These are phyloP conservation scores for Odocoileus hemionus DNA, from an alignment of 2,113 vertebrate genomes.

Conservation along the genomic window DNA sequence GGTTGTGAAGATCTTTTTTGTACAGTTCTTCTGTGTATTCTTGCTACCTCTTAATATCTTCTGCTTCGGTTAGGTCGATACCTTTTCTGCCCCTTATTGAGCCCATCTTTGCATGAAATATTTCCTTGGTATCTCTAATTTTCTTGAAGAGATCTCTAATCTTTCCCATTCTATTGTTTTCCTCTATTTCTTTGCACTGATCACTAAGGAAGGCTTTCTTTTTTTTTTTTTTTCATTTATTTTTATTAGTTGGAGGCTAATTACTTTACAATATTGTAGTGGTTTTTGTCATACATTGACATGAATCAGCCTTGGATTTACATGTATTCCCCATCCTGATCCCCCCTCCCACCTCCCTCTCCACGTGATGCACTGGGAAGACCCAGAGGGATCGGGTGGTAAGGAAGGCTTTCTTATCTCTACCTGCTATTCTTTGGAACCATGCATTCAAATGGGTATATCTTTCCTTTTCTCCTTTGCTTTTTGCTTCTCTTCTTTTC, in stretches of 20 bases:
- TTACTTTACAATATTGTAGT: too few species aligned
- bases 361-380: too few species aligned
- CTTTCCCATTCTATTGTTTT: not conserved
- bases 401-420: not conserved
- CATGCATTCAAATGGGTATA: not conserved
- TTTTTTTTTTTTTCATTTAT: too few species aligned
- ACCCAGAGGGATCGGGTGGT: too few species aligned
- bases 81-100: not conserved
- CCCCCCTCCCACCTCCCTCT: too few species aligned
- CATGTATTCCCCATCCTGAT: too few species aligned
- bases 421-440: not conserved
- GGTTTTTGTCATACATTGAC: too few species aligned
- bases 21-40: not conserved
- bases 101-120: not conserved
- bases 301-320: too few species aligned
- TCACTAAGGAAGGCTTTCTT: not conserved
- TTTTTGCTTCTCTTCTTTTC: not conserved
- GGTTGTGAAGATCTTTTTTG: not conserved
- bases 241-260: too few species aligned
- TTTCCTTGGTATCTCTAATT: not conserved
- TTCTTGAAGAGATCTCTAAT: not conserved
- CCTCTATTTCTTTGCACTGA: not conserved
- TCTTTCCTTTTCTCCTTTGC: not conserved
- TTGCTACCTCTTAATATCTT: not conserved
- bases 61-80: not conserved